Conservation (phyloP, 2,888 invertebrate species). For the Yponomeuta sedellus region DNA sequence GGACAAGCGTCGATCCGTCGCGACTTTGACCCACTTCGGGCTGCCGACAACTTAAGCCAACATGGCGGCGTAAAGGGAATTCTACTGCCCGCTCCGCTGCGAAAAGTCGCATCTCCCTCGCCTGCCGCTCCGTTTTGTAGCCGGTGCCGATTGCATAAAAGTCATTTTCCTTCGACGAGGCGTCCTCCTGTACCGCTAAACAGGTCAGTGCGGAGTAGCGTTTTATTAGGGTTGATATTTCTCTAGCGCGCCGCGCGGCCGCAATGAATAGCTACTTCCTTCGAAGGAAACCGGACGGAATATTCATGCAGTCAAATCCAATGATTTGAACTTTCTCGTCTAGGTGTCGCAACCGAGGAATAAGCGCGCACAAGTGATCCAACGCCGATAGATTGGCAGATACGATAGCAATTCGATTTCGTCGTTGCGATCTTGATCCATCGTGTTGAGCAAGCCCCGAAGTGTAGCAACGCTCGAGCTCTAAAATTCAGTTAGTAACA, state of each 20-base stretch:
- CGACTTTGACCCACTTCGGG: slow-evolving; percentile 63
- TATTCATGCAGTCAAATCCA: neutral
- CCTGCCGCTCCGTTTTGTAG: neutral
- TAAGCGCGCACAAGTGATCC: slow-evolving; percentile 1
- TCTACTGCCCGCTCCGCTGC: slow-evolving; percentile 29
- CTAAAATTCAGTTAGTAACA: slow-evolving; percentile 69
- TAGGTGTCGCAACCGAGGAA: neutral
- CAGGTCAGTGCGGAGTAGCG: neutral
- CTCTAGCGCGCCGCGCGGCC: slow-evolving; percentile 20
- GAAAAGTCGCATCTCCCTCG: slow-evolving; percentile 32
- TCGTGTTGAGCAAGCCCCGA: slow-evolving; percentile 58
- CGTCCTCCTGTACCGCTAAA: neutral
- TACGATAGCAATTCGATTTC: slow-evolving; percentile 38
- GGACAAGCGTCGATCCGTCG: slow-evolving; percentile 40
- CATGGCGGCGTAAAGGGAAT: slow-evolving; percentile 53
- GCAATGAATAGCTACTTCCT: slow-evolving; percentile 25
- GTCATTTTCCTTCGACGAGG: neutral
- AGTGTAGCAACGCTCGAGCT: slow-evolving; percentile 60
- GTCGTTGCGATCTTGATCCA: slow-evolving; percentile 51
- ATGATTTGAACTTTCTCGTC: slow-evolving; percentile 1
- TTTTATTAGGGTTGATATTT: slow-evolving; percentile 27
- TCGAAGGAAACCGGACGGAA: slow-evolving; percentile 5
- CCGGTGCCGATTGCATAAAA: neutral
- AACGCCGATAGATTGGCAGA: slow-evolving; percentile 21
- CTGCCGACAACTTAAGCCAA: slow-evolving; percentile 39